Evolutionary conservation across 2,113 vertebrate species (phyloP), one percentile per base, ranked within the genome.

Genomic region (Salvator merianae): DNA sequence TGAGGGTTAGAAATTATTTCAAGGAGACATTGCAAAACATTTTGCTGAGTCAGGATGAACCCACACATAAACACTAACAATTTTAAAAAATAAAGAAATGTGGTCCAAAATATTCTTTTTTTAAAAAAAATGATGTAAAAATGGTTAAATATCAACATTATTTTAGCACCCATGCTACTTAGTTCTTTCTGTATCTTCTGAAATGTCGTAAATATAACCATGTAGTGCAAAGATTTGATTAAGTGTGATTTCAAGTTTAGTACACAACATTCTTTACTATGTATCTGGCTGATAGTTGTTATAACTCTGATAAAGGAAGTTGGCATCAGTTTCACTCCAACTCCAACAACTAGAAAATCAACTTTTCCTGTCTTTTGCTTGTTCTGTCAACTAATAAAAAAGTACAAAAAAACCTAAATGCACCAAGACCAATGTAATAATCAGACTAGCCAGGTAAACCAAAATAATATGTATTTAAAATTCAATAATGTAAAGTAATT

Each of bases 161-260:
- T 66, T 77, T 76, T 68, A 36, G n/a, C n/a, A 76, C 43, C 38
- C 53, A 82, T 88, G 70, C 75, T 90, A 82, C 83, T 93, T 89
- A 91, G 77, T 62, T 88, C 86, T 90, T 92, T 90, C 70, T 70
- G 90, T 93, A 90, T 81, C 86, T 90, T 53, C 76, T 84, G 89
- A 72, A 89, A 92, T 89, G 80, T n/a, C 81, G 89, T 84, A 88
- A 91, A 90, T 88, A 86, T 40, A 72, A 72, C 3, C 34, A 24
- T 77, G 91, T 90, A 91, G 84, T 87, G 83, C 81, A 89, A 76
- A 89, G 78, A 91, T 92, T 91, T 91, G 72, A 92, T 93, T 93
- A 87, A 88, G 91, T 89, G 68, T 34, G 78, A 86, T 84, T 91
- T 77, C 68, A 89, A 88, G 81, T 79, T 77, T 13, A 55, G 62